A percentile compares a stretch with the other conserved stretches of the same genome.
These are phyloP conservation scores for Acanthis flammea DNA, from an alignment of 2,797 vertebrate genomes.

Conservation along the genomic window DNA sequence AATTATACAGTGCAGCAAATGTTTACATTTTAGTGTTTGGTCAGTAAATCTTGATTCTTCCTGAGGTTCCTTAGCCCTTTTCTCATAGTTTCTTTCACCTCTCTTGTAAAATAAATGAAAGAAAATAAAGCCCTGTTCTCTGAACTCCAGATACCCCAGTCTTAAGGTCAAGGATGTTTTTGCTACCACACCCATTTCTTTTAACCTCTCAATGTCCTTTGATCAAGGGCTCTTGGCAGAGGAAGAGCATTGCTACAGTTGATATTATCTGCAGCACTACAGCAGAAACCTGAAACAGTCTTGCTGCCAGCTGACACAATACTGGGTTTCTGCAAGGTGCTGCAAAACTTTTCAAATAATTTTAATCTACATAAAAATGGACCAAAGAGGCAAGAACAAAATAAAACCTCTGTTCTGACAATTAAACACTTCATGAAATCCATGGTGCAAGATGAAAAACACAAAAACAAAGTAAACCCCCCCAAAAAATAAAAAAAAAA, in stretches of 20 bases:
- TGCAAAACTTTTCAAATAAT: not conserved
- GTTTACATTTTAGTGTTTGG: not conserved
- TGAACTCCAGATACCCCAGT: not conserved
- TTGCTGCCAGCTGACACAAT: not conserved
- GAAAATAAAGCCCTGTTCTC: not conserved
- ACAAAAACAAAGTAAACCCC: not conserved
- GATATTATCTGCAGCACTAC: not conserved
- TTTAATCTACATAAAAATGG: not conserved
- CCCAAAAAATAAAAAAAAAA: not conserved
- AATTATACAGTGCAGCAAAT: not conserved
- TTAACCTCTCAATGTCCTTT: conserved; percentile 23
- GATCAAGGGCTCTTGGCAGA: not conserved
- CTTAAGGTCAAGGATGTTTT: not conserved
- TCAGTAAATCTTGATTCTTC: not conserved
- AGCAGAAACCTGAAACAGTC: not conserved
- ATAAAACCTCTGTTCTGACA: not conserved
- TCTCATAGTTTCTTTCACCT: not conserved
- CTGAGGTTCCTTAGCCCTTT: not conserved
- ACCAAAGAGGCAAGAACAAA: not conserved
- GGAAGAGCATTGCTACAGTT: not conserved
- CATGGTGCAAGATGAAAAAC: not conserved
- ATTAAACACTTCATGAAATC: not conserved
- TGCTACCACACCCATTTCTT: not conserved
- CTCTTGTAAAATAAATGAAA: not conserved
- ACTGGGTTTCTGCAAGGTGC: not conserved